Conservation (phyloP, 2,113 vertebrate genomes). For the Chascanopsetta lugubris region DNA sequence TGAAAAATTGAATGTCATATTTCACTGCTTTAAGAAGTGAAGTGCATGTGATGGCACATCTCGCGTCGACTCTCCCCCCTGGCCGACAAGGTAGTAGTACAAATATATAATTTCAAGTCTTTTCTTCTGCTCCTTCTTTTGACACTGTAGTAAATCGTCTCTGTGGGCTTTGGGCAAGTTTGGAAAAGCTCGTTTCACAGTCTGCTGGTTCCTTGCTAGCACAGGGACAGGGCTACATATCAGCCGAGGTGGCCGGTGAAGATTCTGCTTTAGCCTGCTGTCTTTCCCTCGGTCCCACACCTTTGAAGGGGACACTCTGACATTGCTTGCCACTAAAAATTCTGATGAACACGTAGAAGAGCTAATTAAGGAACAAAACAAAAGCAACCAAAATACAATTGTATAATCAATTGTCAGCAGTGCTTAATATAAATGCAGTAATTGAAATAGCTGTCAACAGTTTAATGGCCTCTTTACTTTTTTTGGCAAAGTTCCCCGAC, state of each 20-base stretch:
- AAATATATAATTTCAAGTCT: conserved; percentile 25
- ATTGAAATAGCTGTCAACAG: not conserved
- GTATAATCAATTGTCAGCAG: not conserved
- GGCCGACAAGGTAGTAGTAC: conserved; percentile 21
- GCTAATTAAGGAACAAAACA: not conserved
- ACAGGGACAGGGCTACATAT: conserved; percentile 58
- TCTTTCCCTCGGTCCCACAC: conserved; percentile 2
- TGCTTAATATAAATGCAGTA: not conserved
- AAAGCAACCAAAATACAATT: conserved; percentile 1
- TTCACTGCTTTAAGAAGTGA: conserved; percentile 52
- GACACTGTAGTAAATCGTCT: conserved; percentile 61
- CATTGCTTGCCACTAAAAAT: not conserved
- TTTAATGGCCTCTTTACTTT: not conserved
- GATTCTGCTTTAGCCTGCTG: conserved; percentile 45
- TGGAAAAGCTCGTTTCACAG: conserved; percentile 73
- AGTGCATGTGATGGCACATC: conserved; percentile 14
- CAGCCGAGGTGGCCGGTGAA: conserved; percentile 43
- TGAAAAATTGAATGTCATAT: conserved; percentile 29
- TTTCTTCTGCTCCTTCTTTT: conserved; percentile 30
- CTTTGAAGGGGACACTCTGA: conserved; percentile 27
- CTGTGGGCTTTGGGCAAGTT: conserved; percentile 61
- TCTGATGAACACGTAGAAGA: conserved; percentile 5
- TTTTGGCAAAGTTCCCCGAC: not conserved
- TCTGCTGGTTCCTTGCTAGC: conserved; percentile 55
- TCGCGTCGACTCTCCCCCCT: conserved; percentile 19